Evolutionary conservation across 1,140 invertebrate genomes (phyloP).

Genomic region (Scaptomyza hsui): DNA sequence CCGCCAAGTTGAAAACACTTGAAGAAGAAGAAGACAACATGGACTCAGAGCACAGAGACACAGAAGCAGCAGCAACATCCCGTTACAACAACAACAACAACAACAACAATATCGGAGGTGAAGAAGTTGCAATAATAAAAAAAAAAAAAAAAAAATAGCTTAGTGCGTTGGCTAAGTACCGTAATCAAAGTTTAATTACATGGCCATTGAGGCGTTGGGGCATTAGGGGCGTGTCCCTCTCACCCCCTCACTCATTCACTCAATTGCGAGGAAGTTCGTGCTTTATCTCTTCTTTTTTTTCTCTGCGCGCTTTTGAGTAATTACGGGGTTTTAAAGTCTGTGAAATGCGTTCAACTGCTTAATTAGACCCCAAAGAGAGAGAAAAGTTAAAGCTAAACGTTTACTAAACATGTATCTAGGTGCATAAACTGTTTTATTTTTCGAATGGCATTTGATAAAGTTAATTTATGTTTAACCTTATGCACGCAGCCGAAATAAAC

Average conservation of each 20-base stretch:
- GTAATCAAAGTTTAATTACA: constrained; percentile 82
- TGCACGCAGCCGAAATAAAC: constrained; percentile 50
- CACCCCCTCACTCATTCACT: not conserved
- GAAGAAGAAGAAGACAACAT: constrained; percentile 10
- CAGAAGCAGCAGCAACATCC: constrained; percentile 1
- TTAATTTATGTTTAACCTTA: constrained; percentile 21
- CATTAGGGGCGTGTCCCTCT: constrained; percentile 13
- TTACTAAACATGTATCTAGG: too few species aligned
- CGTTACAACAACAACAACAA: constrained; percentile 11
- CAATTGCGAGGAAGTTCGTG: constrained; percentile 49
- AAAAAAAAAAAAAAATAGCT: constrained; percentile 53
- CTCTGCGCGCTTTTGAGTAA: constrained; percentile 68
- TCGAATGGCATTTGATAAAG: constrained; percentile 5
- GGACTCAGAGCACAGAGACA: constrained; percentile 5
- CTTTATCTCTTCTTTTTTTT: constrained; percentile 74
- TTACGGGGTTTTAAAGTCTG: constrained; percentile 63
- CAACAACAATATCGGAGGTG: constrained; percentile 27
- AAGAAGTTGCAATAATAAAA: constrained; percentile 41
- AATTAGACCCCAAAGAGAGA: constrained; percentile 55
- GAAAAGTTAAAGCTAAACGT: not conserved
- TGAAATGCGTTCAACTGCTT: constrained; percentile 65
- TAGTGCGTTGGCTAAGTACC: constrained; percentile 76
- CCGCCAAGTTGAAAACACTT: constrained; percentile 33
- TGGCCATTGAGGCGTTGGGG: constrained; percentile 67
- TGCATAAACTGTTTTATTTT: not conserved